Evolutionary conservation across 2,888 invertebrate species (phyloP), one percentile per base, ranked within the genome.

Genomic region (Eremobia ochroleuca): DNA sequence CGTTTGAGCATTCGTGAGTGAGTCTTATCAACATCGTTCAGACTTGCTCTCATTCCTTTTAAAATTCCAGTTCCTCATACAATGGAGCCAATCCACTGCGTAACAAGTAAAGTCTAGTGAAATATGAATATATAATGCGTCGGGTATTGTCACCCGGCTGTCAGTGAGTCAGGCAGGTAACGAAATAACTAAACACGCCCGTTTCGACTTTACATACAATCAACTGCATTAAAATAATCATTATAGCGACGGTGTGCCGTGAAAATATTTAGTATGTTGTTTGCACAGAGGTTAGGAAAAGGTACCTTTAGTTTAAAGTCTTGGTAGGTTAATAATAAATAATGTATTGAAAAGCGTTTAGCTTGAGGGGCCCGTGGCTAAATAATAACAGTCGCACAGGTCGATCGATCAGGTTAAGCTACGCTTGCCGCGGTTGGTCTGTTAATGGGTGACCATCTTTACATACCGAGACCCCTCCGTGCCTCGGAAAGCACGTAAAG

Each of bases 191-290:
- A 81, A 84, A 85, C 89, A 81, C 87, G 65, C 88, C 90, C 85
- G 83, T 79, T 62, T 28, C 77, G 13, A 77, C 80, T 93, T 92
- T 85, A 88, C 93, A 93, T 93, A 93, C 93, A 93, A 93, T 93
- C 82, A 89, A 37, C 72, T 72, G 76, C 87, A 90, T 91, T 90
- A 88, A 81, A 88, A 89, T 89, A 88, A 82, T 86, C 82, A 90
- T 90, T 91, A 76, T 66, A 77, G 66, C 46, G 4, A 79, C 28
- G 18, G 15, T 49, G 62, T 64, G 5, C 37, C n/a, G 28, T 49
- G 62, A 66, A 79, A 79, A 55, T 58, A 25, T 43, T 25, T 25
- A 46, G 15, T 67, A 34, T 34, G 52, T 65, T 59, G 49, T 65
- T 28, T 52, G 21, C 4, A 18, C 40, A 49, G 37, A 28, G 28